Evolutionary conservation across 2,888 invertebrate genomes (phyloP).

Genomic region (Drosophila cracens): DNA sequence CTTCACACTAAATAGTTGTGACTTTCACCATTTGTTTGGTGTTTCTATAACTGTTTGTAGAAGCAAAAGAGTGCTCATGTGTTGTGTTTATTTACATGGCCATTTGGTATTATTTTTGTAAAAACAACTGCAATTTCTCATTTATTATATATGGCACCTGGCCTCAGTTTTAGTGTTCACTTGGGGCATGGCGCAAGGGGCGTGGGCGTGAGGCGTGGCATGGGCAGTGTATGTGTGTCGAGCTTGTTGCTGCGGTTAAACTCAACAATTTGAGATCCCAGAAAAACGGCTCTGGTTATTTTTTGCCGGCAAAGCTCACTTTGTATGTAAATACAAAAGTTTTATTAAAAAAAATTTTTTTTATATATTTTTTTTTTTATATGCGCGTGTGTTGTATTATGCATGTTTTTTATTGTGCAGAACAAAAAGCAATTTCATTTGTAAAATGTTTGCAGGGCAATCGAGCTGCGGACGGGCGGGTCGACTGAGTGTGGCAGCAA

Average conservation of each 20-base stretch:
- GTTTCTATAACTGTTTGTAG: background rate
- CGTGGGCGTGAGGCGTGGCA: slow-evolving; percentile 3
- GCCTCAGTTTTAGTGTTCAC: slow-evolving; percentile 63
- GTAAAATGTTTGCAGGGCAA: slow-evolving; percentile 48
- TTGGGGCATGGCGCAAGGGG: slow-evolving; percentile 34
- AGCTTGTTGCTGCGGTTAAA: slow-evolving; percentile 53
- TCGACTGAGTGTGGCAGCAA: slow-evolving; percentile 46
- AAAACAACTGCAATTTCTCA: slow-evolving; percentile 66
- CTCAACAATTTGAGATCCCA: slow-evolving; percentile 45
- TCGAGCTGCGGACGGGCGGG: background rate
- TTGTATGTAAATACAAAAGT: slow-evolving; percentile 75
- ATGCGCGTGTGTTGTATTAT: slow-evolving; percentile 29
- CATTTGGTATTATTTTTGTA: slow-evolving; percentile 39
- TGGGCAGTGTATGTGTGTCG: background rate
- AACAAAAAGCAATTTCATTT: slow-evolving; percentile 70
- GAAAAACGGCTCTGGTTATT: slow-evolving; percentile 23
- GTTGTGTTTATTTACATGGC: slow-evolving; percentile 46
- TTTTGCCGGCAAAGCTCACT: slow-evolving; percentile 55
- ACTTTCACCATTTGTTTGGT: slow-evolving; percentile 3
- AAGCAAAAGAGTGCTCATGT: slow-evolving; percentile 14
- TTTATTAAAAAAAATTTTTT: slow-evolving; percentile 67
- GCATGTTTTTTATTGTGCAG: slow-evolving; percentile 46
- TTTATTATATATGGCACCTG: slow-evolving; percentile 76
- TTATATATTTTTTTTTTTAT: slow-evolving; percentile 18
- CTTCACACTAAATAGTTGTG: slow-evolving; percentile 17